A percentile compares a stretch with the other conserved stretches of the same genome.
Conservation (phyloP, 2,888 invertebrate species). For the Polyommatus icarus region DNA sequence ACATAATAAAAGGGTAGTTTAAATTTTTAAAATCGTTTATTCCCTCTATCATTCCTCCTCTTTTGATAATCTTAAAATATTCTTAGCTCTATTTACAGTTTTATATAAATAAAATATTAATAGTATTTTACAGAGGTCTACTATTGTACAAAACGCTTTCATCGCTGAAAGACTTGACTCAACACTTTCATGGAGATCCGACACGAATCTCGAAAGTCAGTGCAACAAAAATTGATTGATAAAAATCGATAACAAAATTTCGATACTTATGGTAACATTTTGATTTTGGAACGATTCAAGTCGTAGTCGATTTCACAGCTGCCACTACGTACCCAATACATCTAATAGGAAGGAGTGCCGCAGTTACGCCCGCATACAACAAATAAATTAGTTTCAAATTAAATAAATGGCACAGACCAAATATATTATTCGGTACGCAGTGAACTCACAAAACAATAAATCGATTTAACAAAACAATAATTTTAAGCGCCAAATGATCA, state of each 20-base stretch:
- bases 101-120: conserved; percentile 77
- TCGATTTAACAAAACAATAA: conserved; percentile 64
- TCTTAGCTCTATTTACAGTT: conserved; percentile 78
- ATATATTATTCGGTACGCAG: conserved; percentile 69
- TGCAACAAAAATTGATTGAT: conserved; percentile 43
- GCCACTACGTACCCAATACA: conserved; percentile 76
- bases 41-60: conserved; percentile 77
- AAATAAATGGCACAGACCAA: conserved; percentile 79
- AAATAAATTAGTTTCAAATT: conserved; percentile 71
- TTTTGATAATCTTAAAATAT: conserved; percentile 73
- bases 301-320: conserved; percentile 59
- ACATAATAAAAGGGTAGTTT: conserved; percentile 54
- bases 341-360: conserved; percentile 68
- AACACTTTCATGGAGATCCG: conserved; percentile 49
- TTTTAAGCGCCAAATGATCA: conserved; percentile 61
- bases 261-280: conserved; percentile 54
- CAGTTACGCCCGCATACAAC: conserved; percentile 57
- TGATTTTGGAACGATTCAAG: conserved; percentile 59
- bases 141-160: conserved; percentile 76
- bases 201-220: conserved; percentile 45
- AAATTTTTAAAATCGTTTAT: conserved; percentile 67
- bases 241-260: conserved; percentile 46
- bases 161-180: conserved; percentile 71
- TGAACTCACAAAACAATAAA: conserved; percentile 61
- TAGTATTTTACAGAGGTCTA: conserved; percentile 72